Base-by-base conservation (phyloP, 2,888 invertebrate genomes). In the Cantharis flavilabris region DNA sequence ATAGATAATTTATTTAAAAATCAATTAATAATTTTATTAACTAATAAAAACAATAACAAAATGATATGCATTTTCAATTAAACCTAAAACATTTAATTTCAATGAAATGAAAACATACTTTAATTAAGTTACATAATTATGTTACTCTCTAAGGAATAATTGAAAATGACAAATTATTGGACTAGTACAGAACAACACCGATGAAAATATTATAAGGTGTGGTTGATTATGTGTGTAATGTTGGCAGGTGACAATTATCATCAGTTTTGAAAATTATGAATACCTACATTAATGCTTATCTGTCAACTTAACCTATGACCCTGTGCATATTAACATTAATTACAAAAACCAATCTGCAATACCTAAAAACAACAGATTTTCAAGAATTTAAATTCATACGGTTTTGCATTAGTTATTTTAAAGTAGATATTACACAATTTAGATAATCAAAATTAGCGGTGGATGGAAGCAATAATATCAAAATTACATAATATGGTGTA, bases 151-250 rank as follows among this genome's bases (percentile, higher is more conserved):
- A 72, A 65, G 70, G 49, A 69, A 69, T 62, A 77, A 73, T 78
- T 71, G 77, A 78, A 72, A 78, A 71, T 72, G 26, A 30, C 65
- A 78, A 69, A 72, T 28, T 30, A 84, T 82, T 84, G 85, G 86
- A 86, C 86, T 86, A 86, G 86, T 82, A 85, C 83, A 84, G 80
- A 82, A 84, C 85, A 86, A 86, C 86, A 86, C 85, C 85, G 84
- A 85, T 67, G 49, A 49, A 49, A 49, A n/a, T n/a, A 49, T 49
- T 49, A 49, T 49, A 49, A 63, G 65, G 14, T 49, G 49, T 49
- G 49, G 49, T 49, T 49, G 62, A 72, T 23, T 70, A 69, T 49
- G 49, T 49, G 49, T 49, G 49, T 49, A 49, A 49, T 49, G 49
- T n/a, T 49, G 49, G 49, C 49, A 49, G 13, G 49, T 49, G 49